A percentile compares a stretch with the other conserved stretches of the same genome.
phyloP scores from a whole-genome alignment of 2,888 invertebrate genomes.

The Chymomyza procnemis region DNA sequence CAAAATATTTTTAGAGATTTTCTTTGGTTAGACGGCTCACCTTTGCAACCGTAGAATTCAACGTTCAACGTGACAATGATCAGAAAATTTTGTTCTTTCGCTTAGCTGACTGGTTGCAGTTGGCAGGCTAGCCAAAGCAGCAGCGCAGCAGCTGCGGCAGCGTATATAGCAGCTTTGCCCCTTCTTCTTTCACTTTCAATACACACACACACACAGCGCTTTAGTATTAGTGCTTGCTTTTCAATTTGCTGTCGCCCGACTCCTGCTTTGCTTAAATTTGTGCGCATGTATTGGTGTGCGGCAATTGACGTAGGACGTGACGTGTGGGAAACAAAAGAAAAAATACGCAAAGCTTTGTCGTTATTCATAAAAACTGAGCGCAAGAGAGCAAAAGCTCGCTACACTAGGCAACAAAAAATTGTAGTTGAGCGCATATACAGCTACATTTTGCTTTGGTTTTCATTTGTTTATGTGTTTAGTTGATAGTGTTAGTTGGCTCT shows the following conservation, averaged over 20 bases:
- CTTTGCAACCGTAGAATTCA: slow-evolving; percentile 79
- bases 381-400: slow-evolving; percentile 42
- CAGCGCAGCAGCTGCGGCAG: slow-evolving; percentile 18
- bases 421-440: slow-evolving; percentile 11
- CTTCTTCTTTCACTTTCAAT: slow-evolving; percentile 69
- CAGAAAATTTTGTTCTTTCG: slow-evolving; percentile 72
- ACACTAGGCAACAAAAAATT: slow-evolving; percentile 11
- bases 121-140: slow-evolving; percentile 27
- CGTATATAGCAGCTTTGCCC: slow-evolving; percentile 31
- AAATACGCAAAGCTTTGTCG: slow-evolving; percentile 22
- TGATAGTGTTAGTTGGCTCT: slow-evolving; percentile 13
- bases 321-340: slow-evolving; percentile 39
- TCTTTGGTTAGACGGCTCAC: slow-evolving; percentile 63
- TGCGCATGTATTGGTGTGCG: not conserved
- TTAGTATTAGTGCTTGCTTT: slow-evolving; percentile 37
- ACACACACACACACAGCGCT: slow-evolving; percentile 31
- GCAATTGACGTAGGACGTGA: slow-evolving; percentile 68
- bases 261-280: not conserved
- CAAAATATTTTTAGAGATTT: slow-evolving; percentile 21
- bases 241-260: not conserved
- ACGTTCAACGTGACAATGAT: slow-evolving; percentile 79
- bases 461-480: slow-evolving; percentile 26
- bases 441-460: slow-evolving; percentile 31
- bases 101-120: slow-evolving; percentile 53
- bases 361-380: slow-evolving; percentile 23